Base-by-base conservation (phyloP, 2,113 vertebrate species). In the Seriola dumerili region DNA sequence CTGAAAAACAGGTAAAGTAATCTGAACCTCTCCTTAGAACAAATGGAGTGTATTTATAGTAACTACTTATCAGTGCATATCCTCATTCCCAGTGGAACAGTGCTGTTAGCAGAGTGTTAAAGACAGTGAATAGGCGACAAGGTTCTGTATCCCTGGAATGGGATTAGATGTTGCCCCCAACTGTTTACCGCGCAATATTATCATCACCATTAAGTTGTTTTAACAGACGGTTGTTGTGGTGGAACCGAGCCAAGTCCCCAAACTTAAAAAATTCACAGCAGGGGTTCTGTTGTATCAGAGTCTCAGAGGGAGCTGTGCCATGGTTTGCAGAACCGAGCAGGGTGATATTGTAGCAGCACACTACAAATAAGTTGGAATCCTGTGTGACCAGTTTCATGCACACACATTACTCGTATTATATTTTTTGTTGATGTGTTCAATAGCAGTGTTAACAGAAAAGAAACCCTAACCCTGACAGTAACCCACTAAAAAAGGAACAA, bases 71-170 rank as follows among this genome's bases (percentile, higher is more conserved):
- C 62, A 50, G 48, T 85, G 66, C 67, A 8, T 79, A n/a, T 71
- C n/a, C 25, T 80, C 50, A 40, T 74, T 85, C 78, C 78, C 76
- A 38, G 68, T 58, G 38, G 87, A 86, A 61, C 29, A 17, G 14
- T 17, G 52, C 63, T 78, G 48, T 68, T 76, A 55, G 52, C 50
- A 23, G 58, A 78, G 69, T 46, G 66, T 36, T 62, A 38, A 57
- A 77, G 50, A 67, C 71, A 29, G 54, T 68, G 55, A 76, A 63
- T 63, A 63, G 19, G n/a, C 29, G 58, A 62, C 57, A 34, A 64
- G 71, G 74, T 83, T 81, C 83, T 67, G 69, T 74, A 25, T 78
- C 64, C 38, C 71, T 55, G 63, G 85, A 89, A 91, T 83, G 72
- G 78, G 83, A 87, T 89, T 89, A 86, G 36, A 80, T 66, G 75